phyloP scores from a whole-genome alignment of 2,888 invertebrate genomes.

The Pammene fasciana region DNA sequence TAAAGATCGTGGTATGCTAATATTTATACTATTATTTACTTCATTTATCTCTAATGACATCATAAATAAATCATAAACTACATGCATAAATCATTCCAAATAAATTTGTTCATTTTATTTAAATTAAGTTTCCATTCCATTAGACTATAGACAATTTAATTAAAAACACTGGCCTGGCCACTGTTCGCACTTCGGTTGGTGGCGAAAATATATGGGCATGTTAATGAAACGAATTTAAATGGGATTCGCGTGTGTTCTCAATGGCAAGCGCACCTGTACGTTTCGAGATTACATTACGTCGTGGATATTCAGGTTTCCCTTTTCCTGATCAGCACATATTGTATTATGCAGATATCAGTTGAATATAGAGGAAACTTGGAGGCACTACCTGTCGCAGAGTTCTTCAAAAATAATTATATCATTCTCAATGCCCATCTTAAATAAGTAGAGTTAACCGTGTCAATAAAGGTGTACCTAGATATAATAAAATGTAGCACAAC shows the following conservation, averaged over 20 bases:
- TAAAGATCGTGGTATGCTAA: too few relatives aligned
- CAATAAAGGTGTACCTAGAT: too few relatives aligned
- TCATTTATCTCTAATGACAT: too few relatives aligned
- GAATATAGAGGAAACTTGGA: too few relatives aligned
- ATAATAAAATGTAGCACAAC: too few relatives aligned
- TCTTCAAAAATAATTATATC: too few relatives aligned
- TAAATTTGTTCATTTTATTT: conserved; percentile 1
- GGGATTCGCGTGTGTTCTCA: conserved; percentile 23
- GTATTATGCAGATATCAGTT: too few relatives aligned
- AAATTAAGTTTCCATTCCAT: conserved; percentile 19
- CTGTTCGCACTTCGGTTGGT: conserved; percentile 30
- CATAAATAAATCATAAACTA: background rate
- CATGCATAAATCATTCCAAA: background rate
- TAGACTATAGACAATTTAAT: conserved; percentile 27
- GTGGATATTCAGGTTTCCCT: conserved; percentile 1
- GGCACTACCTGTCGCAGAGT: too few relatives aligned
- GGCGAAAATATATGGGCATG: conserved; percentile 27
- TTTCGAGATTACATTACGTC: conserved; percentile 19
- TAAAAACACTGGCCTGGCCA: conserved; percentile 25
- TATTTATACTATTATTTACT: too few relatives aligned
- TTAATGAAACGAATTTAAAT: conserved; percentile 33
- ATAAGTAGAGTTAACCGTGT: too few relatives aligned
- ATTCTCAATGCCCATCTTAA: too few relatives aligned
- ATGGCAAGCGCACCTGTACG: conserved; percentile 17
- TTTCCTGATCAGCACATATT: background rate